phyloP scores from a whole-genome alignment of 1,140 invertebrate genomes.

The Drosophila sp. region DNA sequence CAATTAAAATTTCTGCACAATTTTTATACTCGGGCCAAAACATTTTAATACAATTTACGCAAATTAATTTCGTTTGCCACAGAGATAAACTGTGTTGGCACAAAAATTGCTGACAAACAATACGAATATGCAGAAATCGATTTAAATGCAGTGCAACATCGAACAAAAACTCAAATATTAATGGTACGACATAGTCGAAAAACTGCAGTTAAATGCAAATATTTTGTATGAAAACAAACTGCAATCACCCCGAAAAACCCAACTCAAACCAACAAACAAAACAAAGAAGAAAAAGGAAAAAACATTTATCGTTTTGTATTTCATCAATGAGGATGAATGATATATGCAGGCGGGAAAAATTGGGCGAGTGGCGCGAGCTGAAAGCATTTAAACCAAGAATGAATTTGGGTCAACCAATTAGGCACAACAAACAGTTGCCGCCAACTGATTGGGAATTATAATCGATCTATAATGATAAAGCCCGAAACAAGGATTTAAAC shows the following conservation, averaged over 20 bases:
- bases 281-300: constrained; percentile 43
- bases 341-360: neutral
- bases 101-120: constrained; percentile 55
- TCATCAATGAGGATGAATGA: constrained; percentile 3
- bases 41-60: constrained; percentile 78
- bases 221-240: constrained; percentile 66
- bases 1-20: constrained; percentile 71
- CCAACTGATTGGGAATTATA: constrained; percentile 7
- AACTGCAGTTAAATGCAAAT: constrained; percentile 63
- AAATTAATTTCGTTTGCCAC: constrained; percentile 65
- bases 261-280: constrained; percentile 14
- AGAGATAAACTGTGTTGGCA: constrained; percentile 27
- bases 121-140: constrained; percentile 26
- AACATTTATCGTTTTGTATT: constrained; percentile 2
- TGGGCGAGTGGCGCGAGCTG: too few species aligned
- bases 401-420: neutral
- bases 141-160: constrained; percentile 3
- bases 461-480: neutral
- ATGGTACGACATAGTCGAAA: constrained; percentile 58
- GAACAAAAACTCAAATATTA: constrained; percentile 66
- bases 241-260: constrained; percentile 49
- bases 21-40: constrained; percentile 57
- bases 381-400: neutral
- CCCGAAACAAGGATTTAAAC: too few species aligned
- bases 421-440: neutral